Evolutionary conservation across 2,797 vertebrate species (phyloP).

Genomic region (Urophycis tenuis): DNA sequence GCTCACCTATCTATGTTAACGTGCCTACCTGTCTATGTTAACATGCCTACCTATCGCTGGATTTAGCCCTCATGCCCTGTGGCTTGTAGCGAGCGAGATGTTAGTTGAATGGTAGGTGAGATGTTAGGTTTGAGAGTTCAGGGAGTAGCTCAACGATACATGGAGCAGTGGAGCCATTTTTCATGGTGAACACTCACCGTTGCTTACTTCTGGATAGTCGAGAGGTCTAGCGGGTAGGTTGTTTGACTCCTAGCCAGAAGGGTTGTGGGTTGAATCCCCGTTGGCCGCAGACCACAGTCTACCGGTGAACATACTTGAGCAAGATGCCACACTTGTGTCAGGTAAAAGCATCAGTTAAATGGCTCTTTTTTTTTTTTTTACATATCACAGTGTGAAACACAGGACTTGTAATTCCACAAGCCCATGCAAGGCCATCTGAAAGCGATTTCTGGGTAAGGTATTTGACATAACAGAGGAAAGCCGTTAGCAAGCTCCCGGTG

Average conservation of each 20-base stretch:
- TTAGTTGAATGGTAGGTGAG: too few relatives aligned
- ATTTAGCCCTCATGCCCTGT: not conserved
- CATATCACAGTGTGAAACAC: conserved; percentile 3
- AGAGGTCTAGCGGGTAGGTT: not conserved
- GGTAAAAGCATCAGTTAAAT: not conserved
- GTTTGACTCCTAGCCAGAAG: not conserved
- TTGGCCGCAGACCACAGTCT: not conserved
- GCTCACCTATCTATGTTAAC: too few relatives aligned
- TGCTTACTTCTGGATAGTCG: not conserved
- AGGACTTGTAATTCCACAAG: conserved; percentile 5
- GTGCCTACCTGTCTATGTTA: too few relatives aligned
- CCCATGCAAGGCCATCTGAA: conserved; percentile 18
- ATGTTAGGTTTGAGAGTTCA: too few relatives aligned
- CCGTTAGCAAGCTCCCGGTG: conserved; percentile 13
- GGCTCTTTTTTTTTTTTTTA: not conserved
- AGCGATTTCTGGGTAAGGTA: conserved; percentile 24
- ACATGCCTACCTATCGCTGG: too few relatives aligned
- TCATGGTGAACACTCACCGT: not conserved
- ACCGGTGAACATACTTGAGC: not conserved
- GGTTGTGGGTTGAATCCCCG: not conserved
- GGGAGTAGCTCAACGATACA: too few relatives aligned
- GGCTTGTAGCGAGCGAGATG: not conserved
- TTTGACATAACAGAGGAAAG: conserved; percentile 23
- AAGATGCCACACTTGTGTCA: not conserved
- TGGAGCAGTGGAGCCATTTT: not conserved